Percentiles rank a stretch among this genome's conserved stretches.
phyloP scores from a whole-genome alignment of 1,140 invertebrate species.

The Colletes gigas region DNA sequence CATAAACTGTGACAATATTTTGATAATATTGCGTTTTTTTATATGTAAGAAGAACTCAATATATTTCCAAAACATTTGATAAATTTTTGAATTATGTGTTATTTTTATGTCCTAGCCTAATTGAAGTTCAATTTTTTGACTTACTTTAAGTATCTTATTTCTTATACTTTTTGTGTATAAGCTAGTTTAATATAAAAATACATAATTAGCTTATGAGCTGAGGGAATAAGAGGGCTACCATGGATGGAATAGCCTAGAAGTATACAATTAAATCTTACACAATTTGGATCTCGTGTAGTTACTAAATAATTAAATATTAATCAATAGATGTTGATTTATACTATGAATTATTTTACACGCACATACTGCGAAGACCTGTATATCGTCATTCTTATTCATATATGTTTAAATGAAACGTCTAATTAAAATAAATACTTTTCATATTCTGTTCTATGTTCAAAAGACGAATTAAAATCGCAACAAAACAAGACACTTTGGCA shows the following conservation, averaged over 20 bases:
- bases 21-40: constrained; percentile 74
- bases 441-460: constrained; percentile 66
- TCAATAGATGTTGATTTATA: constrained; percentile 71
- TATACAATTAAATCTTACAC: constrained; percentile 78
- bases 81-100: constrained; percentile 76
- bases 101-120: constrained; percentile 74
- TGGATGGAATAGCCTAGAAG: constrained; percentile 77
- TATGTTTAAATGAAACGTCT: constrained; percentile 43
- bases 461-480: constrained; percentile 62
- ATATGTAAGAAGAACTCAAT: constrained; percentile 76
- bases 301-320: constrained; percentile 70
- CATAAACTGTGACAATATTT: constrained; percentile 73
- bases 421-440: constrained; percentile 65
- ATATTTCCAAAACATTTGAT: constrained; percentile 78
- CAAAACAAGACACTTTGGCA: constrained; percentile 78
- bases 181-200: constrained; percentile 82
- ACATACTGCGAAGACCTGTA: constrained; percentile 66
- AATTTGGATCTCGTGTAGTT: constrained; percentile 71
- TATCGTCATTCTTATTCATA: constrained; percentile 52
- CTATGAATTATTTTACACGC: constrained; percentile 74
- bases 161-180: constrained; percentile 73
- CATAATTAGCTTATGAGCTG: constrained; percentile 81
- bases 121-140: constrained; percentile 71
- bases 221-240: constrained; percentile 77
- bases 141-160: constrained; percentile 57